These are phyloP conservation scores for Pseudachorutes palmiensis DNA, from an alignment of 1,140 invertebrate genomes.

Conservation along the genomic window DNA sequence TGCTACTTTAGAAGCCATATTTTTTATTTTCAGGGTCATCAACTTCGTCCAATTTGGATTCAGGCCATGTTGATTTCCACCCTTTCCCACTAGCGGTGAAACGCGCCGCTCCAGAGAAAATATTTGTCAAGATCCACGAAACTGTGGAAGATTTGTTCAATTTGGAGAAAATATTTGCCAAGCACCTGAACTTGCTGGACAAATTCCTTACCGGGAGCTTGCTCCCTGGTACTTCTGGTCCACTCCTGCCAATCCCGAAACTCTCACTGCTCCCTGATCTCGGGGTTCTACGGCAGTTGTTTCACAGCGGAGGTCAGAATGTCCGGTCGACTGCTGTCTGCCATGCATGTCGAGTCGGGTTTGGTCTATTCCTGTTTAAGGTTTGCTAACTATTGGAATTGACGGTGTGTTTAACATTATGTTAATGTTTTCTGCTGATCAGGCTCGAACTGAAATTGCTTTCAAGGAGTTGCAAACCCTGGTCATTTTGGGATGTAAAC, in stretches of 20 bases:
- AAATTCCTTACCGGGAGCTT: background rate
- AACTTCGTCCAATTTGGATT: too few relatives aligned
- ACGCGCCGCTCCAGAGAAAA: background rate
- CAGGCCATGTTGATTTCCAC: too few relatives aligned
- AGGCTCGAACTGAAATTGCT: slow-evolving; percentile 10
- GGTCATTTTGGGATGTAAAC: slow-evolving; percentile 30
- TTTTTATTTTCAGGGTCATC: too few relatives aligned
- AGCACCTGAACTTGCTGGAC: background rate
- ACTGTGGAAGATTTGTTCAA: background rate
- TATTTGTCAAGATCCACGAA: background rate
- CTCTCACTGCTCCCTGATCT: slow-evolving; percentile 33
- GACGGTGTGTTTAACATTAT: background rate
- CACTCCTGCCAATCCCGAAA: slow-evolving; percentile 7
- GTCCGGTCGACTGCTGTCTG: slow-evolving; percentile 28
- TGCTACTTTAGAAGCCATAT: too few relatives aligned
- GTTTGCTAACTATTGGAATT: slow-evolving; percentile 5
- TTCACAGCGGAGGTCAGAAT: slow-evolving; percentile 27
- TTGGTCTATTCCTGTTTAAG: slow-evolving; percentile 32
- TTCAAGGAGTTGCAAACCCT: slow-evolving; percentile 21
- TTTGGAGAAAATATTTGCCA: background rate
- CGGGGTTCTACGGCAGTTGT: slow-evolving; percentile 30
- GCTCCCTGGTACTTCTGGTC: background rate
- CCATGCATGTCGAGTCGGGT: slow-evolving; percentile 36
- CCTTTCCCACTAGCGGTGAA: too few relatives aligned
- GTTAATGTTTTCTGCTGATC: background rate